A percentile compares a stretch with the other conserved stretches of the same genome.
phyloP scores from a whole-genome alignment of 2,113 vertebrate species.

The Zosterops borbonicus region DNA sequence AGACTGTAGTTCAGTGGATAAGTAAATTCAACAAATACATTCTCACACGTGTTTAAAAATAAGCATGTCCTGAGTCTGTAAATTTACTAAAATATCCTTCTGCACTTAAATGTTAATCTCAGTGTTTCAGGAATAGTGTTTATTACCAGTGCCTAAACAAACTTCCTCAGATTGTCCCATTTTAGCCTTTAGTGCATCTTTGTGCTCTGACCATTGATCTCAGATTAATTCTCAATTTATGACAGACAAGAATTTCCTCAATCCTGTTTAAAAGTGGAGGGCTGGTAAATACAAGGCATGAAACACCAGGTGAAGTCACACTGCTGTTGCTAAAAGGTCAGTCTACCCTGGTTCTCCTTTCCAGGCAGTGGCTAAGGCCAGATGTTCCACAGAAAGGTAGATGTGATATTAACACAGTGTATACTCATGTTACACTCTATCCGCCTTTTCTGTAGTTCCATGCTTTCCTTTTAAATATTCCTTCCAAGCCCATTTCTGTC shows the following conservation, averaged over 20 bases:
- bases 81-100: background rate
- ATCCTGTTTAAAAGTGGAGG: background rate
- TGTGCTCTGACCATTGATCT: rapidly evolving
- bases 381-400: background rate
- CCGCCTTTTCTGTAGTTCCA: background rate
- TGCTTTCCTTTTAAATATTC: background rate
- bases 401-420: background rate
- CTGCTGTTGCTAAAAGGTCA: background rate
- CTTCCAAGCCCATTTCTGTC: background rate
- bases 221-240: background rate
- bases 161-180: background rate
- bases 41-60: background rate
- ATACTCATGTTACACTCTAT: background rate
- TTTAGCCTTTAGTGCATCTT: background rate
- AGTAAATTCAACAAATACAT: too few relatives aligned
- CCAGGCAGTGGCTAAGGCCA: background rate
- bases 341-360: background rate
- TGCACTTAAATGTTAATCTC: background rate
- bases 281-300: background rate
- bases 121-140: background rate
- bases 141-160: background rate
- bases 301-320: background rate
- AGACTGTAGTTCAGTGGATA: too few relatives aligned
- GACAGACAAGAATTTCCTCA: background rate
- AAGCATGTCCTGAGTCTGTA: background rate